Percentiles rank a stretch among this genome's conserved stretches.
These are phyloP conservation scores for Cirrhinus molitorella DNA, from an alignment of 2,797 vertebrate genomes.

Conservation along the genomic window DNA sequence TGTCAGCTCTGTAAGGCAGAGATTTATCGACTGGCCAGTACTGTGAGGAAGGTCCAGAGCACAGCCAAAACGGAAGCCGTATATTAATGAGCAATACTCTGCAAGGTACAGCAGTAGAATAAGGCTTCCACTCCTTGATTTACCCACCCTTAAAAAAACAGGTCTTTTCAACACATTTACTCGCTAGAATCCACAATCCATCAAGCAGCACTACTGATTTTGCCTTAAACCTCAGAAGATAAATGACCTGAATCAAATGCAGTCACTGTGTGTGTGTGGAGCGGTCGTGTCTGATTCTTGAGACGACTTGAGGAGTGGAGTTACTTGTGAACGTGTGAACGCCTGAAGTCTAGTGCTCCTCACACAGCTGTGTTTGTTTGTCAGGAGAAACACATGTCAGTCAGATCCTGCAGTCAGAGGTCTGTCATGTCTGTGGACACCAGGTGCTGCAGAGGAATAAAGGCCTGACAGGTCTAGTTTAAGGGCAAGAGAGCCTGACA, in stretches of 20 bases:
- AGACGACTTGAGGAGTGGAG: background rate
- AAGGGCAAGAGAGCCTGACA: background rate
- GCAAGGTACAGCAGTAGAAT: background rate
- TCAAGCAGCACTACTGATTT: conserved; percentile 19
- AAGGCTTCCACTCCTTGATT: background rate
- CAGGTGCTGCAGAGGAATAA: conserved; percentile 37
- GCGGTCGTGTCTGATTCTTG: background rate
- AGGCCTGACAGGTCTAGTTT: background rate
- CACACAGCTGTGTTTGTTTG: conserved; percentile 56
- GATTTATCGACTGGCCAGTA: conserved; percentile 3
- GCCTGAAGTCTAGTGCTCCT: conserved; percentile 36
- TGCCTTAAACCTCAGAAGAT: background rate
- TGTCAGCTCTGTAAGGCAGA: background rate
- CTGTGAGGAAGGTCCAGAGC: background rate
- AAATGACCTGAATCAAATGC: conserved; percentile 16
- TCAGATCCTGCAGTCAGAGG: conserved; percentile 6
- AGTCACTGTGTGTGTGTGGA: conserved; percentile 10
- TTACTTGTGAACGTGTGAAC: conserved; percentile 36
- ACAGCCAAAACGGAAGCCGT: background rate
- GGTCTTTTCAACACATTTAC: background rate
- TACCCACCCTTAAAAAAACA: background rate
- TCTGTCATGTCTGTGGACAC: conserved; percentile 36
- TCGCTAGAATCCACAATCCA: background rate
- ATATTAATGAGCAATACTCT: conserved; percentile 2
- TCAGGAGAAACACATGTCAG: conserved; percentile 23